Conservation (phyloP, 2,113 vertebrate species). For the Erythrolamprus reginae region DNA sequence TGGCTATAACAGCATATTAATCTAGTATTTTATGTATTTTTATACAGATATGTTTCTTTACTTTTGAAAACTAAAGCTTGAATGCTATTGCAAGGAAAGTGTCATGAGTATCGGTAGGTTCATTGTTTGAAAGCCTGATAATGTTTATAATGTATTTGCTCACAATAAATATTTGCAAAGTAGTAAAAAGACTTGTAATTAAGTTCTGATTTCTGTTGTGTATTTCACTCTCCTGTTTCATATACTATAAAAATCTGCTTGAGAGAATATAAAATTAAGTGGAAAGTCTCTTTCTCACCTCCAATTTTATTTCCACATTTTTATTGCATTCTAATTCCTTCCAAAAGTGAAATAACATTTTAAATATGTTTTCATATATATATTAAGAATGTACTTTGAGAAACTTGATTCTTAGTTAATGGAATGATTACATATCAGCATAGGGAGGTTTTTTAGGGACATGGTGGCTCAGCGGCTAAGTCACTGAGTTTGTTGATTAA, state of each 20-base stretch:
- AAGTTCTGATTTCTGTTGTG: neutral
- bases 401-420: neutral
- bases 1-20: accelerated
- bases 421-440: neutral
- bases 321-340: neutral
- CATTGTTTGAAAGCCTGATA: neutral
- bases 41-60: neutral
- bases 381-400: neutral
- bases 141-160: neutral
- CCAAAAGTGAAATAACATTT: neutral
- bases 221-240: neutral
- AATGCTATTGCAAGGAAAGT: neutral
- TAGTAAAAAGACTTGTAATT: neutral
- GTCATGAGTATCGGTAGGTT: conserved; percentile 12
- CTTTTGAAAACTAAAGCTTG: conserved; percentile 28
- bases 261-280: neutral
- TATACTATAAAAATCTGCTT: neutral
- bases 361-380: neutral
- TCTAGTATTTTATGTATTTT: neutral
- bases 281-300: neutral
- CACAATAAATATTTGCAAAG: neutral
- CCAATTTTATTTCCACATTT: neutral
- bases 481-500: too few species aligned
- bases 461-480: too few species aligned
- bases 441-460: neutral